Conservation (phyloP, 2,888 invertebrate genomes). For the Ophioninae sp. region DNA sequence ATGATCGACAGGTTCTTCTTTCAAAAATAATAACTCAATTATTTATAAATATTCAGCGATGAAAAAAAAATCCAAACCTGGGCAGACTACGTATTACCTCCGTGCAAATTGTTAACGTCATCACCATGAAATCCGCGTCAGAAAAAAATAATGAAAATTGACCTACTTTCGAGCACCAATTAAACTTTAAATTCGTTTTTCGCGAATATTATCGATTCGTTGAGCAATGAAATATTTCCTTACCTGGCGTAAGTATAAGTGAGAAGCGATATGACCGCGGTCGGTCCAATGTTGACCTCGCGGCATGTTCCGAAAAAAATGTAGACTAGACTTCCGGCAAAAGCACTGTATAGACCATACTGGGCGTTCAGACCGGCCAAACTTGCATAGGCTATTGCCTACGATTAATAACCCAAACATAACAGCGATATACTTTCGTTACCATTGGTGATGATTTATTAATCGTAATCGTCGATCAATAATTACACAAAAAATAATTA, state of each 20-base stretch:
- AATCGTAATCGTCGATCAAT: background rate
- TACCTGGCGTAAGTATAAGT: slow-evolving; percentile 84
- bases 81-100: too few relatives aligned
- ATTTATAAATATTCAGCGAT: too few relatives aligned
- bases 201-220: background rate
- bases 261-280: slow-evolving; percentile 89
- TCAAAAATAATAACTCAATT: too few relatives aligned
- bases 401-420: slow-evolving; percentile 27
- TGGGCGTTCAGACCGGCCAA: slow-evolving; percentile 80
- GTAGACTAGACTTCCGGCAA: slow-evolving; percentile 90
- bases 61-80: too few relatives aligned
- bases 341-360: slow-evolving; percentile 93
- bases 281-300: slow-evolving; percentile 87
- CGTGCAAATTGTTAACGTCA: too few relatives aligned
- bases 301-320: slow-evolving; percentile 88
- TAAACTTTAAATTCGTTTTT: background rate
- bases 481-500: background rate
- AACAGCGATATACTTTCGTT: slow-evolving; percentile 27
- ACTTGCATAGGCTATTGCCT: slow-evolving; percentile 77
- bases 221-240: slow-evolving; percentile 18
- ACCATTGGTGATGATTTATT: background rate
- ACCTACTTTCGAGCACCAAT: too few relatives aligned
- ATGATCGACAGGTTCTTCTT: too few relatives aligned
- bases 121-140: too few relatives aligned
- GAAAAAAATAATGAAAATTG: too few relatives aligned